Evolutionary conservation across 1,140 invertebrate species (phyloP), one percentile per base, ranked within the genome.

Genomic region (Chymomyza costata): DNA sequence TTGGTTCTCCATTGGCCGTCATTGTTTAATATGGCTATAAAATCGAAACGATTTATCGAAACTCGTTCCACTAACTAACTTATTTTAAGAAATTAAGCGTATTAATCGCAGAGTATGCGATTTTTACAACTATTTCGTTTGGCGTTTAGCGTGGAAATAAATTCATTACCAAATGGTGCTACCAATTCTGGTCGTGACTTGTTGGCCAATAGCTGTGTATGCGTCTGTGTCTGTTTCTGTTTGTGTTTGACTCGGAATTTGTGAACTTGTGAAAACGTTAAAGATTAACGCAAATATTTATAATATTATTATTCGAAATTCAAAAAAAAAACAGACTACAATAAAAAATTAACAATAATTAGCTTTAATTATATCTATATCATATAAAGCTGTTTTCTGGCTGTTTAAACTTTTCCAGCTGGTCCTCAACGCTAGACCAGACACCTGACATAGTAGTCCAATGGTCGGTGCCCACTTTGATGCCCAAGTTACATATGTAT

Each of bases 51-150:
- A 34, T 34, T 10, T 6, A 34, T 34, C n/a, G 3, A 34, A 34
- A 13, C 13, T 40, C 18, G n/a, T 30, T 30, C 16, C 14, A 30
- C 41, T 55, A 17, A 16, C 13, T 11, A 8, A 1, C 18, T n/a
- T n/a, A n/a, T 52, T 40, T 35, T 31, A 39, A 51, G 47, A 17
- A 30, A 39, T 35, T 45, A 63, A 48, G 63, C 25, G 32, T 19
- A 48, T 15, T 25, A 63, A 47, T 16, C 38, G 1, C 19, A 14
- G 6, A 38, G 39, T 56, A 48, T 38, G 64, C 66, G 57, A 50
- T 54, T 55, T 80, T 81, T 74, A 82, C 76, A 63, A 81, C 74
- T 74, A 66, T 53, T 76, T 81, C 74, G 74, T 82, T 81, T 69
- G 39, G 45, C 76, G 76, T 69, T 81, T 81, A 81, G 51, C 74